Conservation (phyloP, 2,888 invertebrate species). For the Hydrotaea cyrtoneurina region DNA sequence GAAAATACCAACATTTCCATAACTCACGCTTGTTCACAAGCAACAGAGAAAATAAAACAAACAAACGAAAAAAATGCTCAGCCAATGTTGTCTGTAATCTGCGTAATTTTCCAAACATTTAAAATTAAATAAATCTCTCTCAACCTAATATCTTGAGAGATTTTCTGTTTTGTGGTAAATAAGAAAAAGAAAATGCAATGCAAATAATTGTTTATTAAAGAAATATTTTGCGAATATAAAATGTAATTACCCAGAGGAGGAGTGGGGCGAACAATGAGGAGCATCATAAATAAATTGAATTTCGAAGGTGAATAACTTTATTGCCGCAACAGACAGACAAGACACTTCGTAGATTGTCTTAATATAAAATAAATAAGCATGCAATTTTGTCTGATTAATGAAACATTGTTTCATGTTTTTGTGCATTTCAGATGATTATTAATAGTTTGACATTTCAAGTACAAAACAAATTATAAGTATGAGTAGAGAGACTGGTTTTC, state of each 20-base stretch:
- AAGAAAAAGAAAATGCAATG: not conserved
- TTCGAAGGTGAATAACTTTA: constrained; percentile 14
- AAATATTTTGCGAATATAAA: not conserved
- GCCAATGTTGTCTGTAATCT: too few species aligned
- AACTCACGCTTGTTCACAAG: too few species aligned
- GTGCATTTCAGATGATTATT: not conserved
- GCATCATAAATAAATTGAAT: not conserved
- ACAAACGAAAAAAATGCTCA: too few species aligned
- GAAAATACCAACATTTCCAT: too few species aligned
- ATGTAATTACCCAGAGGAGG: not conserved
- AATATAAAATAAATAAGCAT: not conserved
- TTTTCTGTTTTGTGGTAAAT: not conserved
- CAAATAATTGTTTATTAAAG: not conserved
- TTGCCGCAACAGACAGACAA: not conserved
- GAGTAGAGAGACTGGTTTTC: too few species aligned
- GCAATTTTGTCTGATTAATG: not conserved
- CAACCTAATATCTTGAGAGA: not conserved
- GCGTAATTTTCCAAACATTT: too few species aligned
- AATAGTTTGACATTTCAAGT: constrained; percentile 9
- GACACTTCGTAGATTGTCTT: too few species aligned
- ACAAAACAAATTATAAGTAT: not conserved
- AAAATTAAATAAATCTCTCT: not conserved
- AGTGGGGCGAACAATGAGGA: not conserved
- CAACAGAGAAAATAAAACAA: too few species aligned
- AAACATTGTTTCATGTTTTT: not conserved